Conservation (phyloP, 1,140 invertebrate species). For the Sipha flava region DNA sequence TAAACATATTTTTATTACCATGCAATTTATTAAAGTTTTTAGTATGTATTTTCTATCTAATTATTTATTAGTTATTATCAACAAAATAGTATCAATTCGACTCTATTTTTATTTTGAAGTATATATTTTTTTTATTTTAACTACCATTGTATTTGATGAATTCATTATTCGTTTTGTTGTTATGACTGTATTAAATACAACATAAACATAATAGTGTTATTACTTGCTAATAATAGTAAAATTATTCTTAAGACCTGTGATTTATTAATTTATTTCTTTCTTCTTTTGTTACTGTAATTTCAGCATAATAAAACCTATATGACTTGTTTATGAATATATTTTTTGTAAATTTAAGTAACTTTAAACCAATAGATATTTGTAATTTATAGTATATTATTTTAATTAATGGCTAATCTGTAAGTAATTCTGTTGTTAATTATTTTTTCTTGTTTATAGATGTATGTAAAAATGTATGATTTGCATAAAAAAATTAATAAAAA, state of each 20-base stretch:
- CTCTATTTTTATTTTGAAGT: background rate
- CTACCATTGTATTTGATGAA: background rate
- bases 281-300: constrained; percentile 3
- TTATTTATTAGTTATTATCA: background rate
- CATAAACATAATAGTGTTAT: background rate
- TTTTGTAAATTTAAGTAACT: background rate
- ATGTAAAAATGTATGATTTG: constrained; percentile 12
- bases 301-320: background rate
- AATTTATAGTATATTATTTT: constrained; percentile 10
- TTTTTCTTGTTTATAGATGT: constrained; percentile 1
- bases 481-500: background rate
- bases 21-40: background rate
- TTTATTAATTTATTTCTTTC: constrained; percentile 22
- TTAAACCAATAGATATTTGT: constrained; percentile 25
- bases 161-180: background rate
- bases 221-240: background rate
- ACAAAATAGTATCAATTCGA: background rate
- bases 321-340: constrained; percentile 8
- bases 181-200: background rate
- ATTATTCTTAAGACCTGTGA: constrained; percentile 9
- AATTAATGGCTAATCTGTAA: constrained; percentile 13
- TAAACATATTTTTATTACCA: background rate
- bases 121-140: constrained; percentile 15
- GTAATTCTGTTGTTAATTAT: constrained; percentile 22
- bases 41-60: background rate